phyloP scores from a whole-genome alignment of 2,797 vertebrate species.

The Phoeniculus purpureus region DNA sequence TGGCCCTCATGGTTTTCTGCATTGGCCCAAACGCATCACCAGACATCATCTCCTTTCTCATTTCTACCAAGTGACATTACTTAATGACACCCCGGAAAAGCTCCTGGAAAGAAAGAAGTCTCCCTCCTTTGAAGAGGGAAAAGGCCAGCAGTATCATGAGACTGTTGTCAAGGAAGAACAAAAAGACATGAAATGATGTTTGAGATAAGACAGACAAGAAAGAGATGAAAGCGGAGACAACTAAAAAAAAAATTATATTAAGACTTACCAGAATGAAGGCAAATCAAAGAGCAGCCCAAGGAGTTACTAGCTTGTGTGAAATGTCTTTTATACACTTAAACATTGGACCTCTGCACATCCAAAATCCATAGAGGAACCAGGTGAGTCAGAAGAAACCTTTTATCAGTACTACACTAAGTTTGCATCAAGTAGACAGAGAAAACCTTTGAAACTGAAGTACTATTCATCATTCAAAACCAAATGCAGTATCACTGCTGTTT shows the following conservation, averaged over 20 bases:
- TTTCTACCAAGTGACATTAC: neutral
- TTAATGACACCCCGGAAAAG: neutral
- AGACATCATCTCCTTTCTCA: neutral
- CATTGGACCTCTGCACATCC: neutral
- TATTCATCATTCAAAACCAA: constrained; percentile 31
- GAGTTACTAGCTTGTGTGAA: neutral
- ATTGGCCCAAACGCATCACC: fast-evolving
- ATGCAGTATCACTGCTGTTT: neutral
- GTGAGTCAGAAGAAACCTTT: neutral
- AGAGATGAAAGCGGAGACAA: neutral
- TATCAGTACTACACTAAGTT: neutral
- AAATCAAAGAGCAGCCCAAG: neutral
- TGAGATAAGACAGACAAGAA: neutral
- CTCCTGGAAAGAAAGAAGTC: fast-evolving
- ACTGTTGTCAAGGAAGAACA: neutral
- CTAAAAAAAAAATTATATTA: neutral
- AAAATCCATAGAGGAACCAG: neutral
- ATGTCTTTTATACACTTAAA: neutral
- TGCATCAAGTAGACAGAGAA: neutral
- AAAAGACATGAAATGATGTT: neutral
- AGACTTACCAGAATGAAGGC: neutral
- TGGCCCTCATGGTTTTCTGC: neutral
- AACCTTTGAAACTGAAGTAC: constrained; percentile 12
- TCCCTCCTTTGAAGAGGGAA: neutral
- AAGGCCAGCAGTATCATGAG: neutral